Percentiles rank a stretch among this genome's conserved stretches.
Conservation (phyloP, 2,113 vertebrate genomes). For the Tichodroma muraria region DNA sequence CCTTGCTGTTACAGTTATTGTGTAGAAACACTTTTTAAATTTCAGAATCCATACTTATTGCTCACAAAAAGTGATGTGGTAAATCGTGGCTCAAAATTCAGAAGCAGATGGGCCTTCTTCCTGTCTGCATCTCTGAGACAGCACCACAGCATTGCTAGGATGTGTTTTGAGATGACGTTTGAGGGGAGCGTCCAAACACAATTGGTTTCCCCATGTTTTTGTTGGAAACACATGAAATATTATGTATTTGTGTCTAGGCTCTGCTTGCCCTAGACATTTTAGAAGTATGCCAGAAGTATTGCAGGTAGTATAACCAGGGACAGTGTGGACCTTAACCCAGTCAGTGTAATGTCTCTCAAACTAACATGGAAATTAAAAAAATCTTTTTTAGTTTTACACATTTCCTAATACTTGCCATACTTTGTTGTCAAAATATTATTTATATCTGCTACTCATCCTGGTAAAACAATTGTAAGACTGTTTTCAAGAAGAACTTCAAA, state of each 20-base stretch:
- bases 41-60: not conserved
- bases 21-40: not conserved
- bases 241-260: not conserved
- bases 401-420: not conserved
- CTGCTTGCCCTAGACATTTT: not conserved
- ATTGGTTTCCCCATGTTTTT: not conserved
- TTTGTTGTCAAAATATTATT: not conserved
- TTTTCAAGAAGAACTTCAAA: not conserved
- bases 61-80: not conserved
- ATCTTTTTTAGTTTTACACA: rapidly evolving
- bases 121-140: not conserved
- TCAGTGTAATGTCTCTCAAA: not conserved
- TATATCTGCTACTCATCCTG: not conserved
- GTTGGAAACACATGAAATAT: not conserved
- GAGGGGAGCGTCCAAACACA: rapidly evolving
- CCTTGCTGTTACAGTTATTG: not conserved
- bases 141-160: not conserved
- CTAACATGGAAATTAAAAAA: not conserved
- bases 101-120: not conserved
- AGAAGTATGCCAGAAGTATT: not conserved
- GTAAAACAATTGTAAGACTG: not conserved
- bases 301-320: not conserved
- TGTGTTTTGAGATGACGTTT: not conserved
- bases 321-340: not conserved
- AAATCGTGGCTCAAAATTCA: not conserved